Base-by-base conservation (phyloP, 2,888 invertebrate genomes). In the Papilio demoleus region DNA sequence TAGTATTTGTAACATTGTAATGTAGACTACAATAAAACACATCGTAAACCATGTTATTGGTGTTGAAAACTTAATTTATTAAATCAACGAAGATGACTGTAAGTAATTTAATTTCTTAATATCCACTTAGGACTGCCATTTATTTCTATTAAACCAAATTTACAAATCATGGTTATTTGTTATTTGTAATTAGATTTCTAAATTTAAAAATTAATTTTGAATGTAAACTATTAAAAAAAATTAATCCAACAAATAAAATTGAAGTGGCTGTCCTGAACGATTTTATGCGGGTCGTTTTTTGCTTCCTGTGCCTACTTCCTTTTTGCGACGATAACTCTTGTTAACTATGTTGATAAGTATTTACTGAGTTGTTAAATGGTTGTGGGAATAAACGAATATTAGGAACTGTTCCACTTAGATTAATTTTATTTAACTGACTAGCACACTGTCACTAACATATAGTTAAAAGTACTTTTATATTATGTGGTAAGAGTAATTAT, bases 271-370 rank as follows among this genome's bases (percentile, higher is more conserved):
- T 63, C 36, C 63, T 63, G 22, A 68, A 60, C 47, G 27, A 64
- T 47, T 17, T 22, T 64, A 50, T 56, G 36, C 45, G 53, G 27
- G 34, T 34, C 17, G 59, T 11, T 61, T 40, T 69, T 53, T 69
- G 65, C 58, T 65, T 69, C 68, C 68, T 65, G 68, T 69, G 40
- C 59, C 40, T 60, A 65, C 40, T 69, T 69, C 68, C 69, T 34
- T 40, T 68, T 27, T 45, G 40, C 38, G n/a, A n/a, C n/a, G 69
- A 65, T 69, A 65, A 69, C 40, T 50, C 38, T 61, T 56, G 31
- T 59, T 36, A 38, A 24, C 58, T 59, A 59, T 59, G 17, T 59
- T 38, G 53, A 56, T 53, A 2, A 31, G 6, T 31, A 9, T n/a
- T 17, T 6, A 24, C 24, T 53, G 22, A 0, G 27, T 53, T 56